Conservation (phyloP, 1,140 invertebrate species). For the Drosophila nannoptera region DNA sequence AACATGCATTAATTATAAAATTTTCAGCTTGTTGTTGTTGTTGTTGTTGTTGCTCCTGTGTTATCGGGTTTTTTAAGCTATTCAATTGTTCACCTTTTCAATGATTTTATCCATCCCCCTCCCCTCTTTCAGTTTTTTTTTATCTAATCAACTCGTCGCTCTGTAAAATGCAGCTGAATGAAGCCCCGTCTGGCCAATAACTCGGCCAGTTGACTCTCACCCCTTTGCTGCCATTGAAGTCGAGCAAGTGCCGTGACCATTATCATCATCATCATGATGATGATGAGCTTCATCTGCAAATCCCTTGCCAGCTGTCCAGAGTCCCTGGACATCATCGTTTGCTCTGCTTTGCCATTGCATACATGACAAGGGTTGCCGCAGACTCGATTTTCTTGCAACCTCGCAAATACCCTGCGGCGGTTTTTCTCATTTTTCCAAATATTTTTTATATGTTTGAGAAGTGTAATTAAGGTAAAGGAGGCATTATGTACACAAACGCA, state of each 20-base stretch:
- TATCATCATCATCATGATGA: conserved; percentile 32
- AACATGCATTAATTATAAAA: conserved; percentile 13
- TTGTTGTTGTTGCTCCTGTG: not conserved
- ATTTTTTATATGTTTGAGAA: too few relatives aligned
- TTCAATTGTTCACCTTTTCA: conserved; percentile 3
- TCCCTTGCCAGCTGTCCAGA: conserved; percentile 26
- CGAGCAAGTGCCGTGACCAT: conserved; percentile 35
- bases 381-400: too few relatives aligned
- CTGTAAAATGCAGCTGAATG: conserved; percentile 42
- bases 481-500: too few relatives aligned
- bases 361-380: too few relatives aligned
- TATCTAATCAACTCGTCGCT: conserved; percentile 45
- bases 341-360: conserved; percentile 32
- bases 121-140: conserved; percentile 2
- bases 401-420: too few relatives aligned
- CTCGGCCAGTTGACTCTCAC: conserved; percentile 23
- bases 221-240: not conserved
- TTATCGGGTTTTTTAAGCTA: not conserved
- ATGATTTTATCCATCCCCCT: not conserved
- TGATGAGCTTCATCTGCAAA: conserved; percentile 40
- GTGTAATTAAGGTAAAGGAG: too few relatives aligned
- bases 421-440: too few relatives aligned
- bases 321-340: conserved; percentile 26
- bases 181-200: conserved; percentile 27
- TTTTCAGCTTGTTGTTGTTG: not conserved